Conservation (phyloP, 2,113 vertebrate genomes). For the Tinamus guttatus region DNA sequence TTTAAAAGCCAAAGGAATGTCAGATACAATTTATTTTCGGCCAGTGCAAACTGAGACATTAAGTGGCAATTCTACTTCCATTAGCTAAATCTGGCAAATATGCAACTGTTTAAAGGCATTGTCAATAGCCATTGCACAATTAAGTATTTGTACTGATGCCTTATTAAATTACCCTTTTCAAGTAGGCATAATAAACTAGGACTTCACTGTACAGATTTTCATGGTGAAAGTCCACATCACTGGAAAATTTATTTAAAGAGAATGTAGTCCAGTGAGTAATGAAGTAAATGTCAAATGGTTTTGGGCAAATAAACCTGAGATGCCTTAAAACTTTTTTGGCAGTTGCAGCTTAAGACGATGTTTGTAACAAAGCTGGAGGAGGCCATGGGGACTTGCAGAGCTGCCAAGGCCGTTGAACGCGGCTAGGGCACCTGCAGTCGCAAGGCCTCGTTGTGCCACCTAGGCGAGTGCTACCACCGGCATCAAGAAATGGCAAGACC, state of each 20-base stretch:
- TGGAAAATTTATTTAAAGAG: conserved; percentile 76
- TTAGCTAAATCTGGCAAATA: conserved; percentile 91
- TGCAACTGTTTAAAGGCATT: conserved; percentile 90
- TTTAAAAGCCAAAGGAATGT: conserved; percentile 83
- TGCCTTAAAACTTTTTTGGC: conserved; percentile 62
- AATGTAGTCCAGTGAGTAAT: conserved; percentile 69
- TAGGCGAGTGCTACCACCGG: accelerated
- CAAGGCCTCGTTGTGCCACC: not conserved
- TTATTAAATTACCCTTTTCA: conserved; percentile 91
- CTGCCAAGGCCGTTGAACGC: not conserved
- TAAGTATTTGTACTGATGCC: conserved; percentile 91
- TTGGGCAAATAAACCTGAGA: conserved; percentile 55
- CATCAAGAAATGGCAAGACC: not conserved
- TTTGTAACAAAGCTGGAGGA: not conserved
- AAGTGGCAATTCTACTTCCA: conserved; percentile 87
- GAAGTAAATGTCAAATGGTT: conserved; percentile 72
- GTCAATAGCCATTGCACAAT: conserved; percentile 94
- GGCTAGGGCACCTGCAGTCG: not conserved
- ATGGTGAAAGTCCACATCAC: conserved; percentile 72
- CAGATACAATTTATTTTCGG: conserved; percentile 87
- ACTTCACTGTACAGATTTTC: conserved; percentile 81
- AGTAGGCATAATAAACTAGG: conserved; percentile 83
- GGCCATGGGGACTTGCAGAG: not conserved
- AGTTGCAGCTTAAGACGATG: not conserved
- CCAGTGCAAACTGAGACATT: conserved; percentile 84